Base-by-base conservation (phyloP, 2,797 vertebrate species). In the Microhierax caerulescens region DNA sequence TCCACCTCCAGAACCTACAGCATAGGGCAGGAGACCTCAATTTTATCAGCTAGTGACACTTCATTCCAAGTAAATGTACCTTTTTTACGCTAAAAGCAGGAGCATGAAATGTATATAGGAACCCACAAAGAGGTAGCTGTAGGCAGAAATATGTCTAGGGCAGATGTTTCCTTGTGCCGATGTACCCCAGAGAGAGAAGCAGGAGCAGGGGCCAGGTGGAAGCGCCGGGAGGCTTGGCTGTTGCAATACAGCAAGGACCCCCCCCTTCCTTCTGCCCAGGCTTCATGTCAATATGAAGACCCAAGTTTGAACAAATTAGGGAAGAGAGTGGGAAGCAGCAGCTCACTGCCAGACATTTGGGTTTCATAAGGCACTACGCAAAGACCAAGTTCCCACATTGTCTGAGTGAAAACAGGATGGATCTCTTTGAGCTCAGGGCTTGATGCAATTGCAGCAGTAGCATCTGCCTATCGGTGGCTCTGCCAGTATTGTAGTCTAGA, bases 401-500 rank as follows among this genome's bases (percentile, higher is more conserved):
- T 70, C 76, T 92, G 84, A 94, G 78, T 80, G 91, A 88, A 91
- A 96, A 87, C 89, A 87, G 94, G 48, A 68, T 5, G 0, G 25
- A 51, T 70, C 43, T 54, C 84, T 94, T 54, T 86, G 88, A 87
- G 95, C 60, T 61, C 10, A 17, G 53, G 75, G 92, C 78, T 89
- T 60, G 75, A 89, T 93, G 86, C 78, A 95, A 89, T 91, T 74
- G 1, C 91, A 89, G 72, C 75, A 70, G 95, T 82, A 96, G 96
- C 94, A 95, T 96, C 96, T 97, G 96, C 84, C 91, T 70, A 32
- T 83, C 3, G 0, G 34, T 91, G 85, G 81, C 92, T 93, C 84
- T 97, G 95, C 95, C 96, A 97, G 84, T 80, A 95, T 90, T 95
- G 92, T 92, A 96, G 95, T 95, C 92, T n/a, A 50, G 92, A 88